Evolutionary conservation across 2,888 invertebrate species (phyloP), one percentile per base, ranked within the genome.

Genomic region (Alsophila aescularia): DNA sequence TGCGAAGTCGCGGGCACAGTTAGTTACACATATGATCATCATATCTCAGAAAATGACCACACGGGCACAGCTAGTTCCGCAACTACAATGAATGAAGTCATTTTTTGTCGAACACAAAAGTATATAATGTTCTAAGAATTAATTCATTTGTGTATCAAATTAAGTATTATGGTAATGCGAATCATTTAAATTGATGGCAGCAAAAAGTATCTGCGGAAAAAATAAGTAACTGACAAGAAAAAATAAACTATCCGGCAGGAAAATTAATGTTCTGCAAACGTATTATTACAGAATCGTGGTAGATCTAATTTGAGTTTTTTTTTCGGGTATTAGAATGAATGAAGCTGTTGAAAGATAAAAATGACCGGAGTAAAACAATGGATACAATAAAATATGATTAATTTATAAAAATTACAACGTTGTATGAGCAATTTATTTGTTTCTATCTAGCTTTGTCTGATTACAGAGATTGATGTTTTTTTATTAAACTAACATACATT

Each of bases 81-180:
- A 43, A 35, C 12, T 21, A 14, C 44, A 54, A 43, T 53, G 48
- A 48, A 52, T 55, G 41, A 47, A 51, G 40, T 18, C 12, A 37
- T 54, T 56, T 54, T 56, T 29, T 14, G n/a, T 6, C n/a, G 4
- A 12, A 43, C 47, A 50, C 36, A 60, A 60, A 63, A 60, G n/a
- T n/a, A 56, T 18, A 21, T 34, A 43, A 34, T 35, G 42, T 52
- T 54, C 53, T 36, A 35, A 54, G 52, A 58, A 57, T 45, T 36
- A 53, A 60, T 58, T 59, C 51, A 59, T 60, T 57, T 59, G 45
- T 58, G 50, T 62, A 55, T 54, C 53, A 52, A 60, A 64, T 58
- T 56, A 51, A 59, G 57, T 54, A 50, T 54, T 61, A 62, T 62
- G 60, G 34, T 62, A 62, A 62, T 65, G 40, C 51, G 52, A 59